Conservation (phyloP, 1,140 invertebrate genomes). For the Mercenaria mercenaria region DNA sequence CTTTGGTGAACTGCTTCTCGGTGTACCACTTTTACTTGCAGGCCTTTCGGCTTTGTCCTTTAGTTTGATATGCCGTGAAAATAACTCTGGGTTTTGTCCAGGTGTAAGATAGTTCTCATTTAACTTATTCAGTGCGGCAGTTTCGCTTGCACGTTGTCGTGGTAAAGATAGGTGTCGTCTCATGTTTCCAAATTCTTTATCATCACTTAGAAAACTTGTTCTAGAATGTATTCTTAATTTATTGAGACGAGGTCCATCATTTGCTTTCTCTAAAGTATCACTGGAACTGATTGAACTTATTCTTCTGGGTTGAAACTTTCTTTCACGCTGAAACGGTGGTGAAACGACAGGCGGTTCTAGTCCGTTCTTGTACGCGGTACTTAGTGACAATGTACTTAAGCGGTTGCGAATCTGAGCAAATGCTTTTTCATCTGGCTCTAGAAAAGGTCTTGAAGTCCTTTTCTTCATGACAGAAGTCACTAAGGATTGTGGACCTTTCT, state of each 20-base stretch:
- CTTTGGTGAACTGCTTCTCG: constrained; percentile 51
- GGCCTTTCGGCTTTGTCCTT: neutral
- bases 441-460: neutral
- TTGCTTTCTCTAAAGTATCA: neutral
- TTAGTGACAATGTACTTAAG: constrained; percentile 43
- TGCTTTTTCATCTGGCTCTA: constrained; percentile 39
- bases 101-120: constrained; percentile 46
- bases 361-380: constrained; percentile 40
- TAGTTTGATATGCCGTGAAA: constrained; percentile 24
- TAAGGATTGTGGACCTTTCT: neutral
- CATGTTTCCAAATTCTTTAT: constrained; percentile 10
- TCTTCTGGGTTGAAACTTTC: constrained; percentile 8
- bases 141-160: constrained; percentile 30
- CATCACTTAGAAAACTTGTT: constrained; percentile 33
- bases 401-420: constrained; percentile 55
- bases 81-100: constrained; percentile 56
- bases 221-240: constrained; percentile 4
- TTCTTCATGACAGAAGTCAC: neutral
- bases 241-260: neutral
- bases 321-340: neutral
- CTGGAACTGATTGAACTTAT: constrained; percentile 41
- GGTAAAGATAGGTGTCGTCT: neutral
- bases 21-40: neutral
- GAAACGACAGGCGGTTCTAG: neutral
- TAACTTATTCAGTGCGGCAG: constrained; percentile 29